These are phyloP conservation scores for Smithornis capensis DNA, from an alignment of 2,113 vertebrate species.

Conservation along the genomic window DNA sequence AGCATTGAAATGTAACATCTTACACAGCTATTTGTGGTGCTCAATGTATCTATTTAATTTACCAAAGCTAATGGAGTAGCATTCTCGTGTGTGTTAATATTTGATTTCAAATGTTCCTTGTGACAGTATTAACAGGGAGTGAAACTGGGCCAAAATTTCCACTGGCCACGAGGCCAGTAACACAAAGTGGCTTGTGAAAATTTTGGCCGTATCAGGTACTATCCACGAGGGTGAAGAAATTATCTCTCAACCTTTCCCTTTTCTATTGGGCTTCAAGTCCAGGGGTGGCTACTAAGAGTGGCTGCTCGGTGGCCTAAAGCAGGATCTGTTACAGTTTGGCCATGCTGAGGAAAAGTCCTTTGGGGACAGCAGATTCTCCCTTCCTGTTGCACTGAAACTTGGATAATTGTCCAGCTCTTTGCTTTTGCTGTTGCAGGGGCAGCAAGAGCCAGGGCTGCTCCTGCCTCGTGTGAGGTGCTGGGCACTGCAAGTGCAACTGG, in stretches of 20 bases:
- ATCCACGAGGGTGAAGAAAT: not conserved
- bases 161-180: constrained; percentile 17
- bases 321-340: not conserved
- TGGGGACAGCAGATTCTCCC: not conserved
- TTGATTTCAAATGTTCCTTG: constrained; percentile 7
- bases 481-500: not conserved
- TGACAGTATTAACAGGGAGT: constrained; percentile 59
- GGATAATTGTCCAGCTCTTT: not conserved
- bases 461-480: not conserved
- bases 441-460: not conserved
- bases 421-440: not conserved
- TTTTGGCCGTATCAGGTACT: constrained; percentile 34
- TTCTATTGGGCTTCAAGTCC: not conserved
- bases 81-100: not conserved
- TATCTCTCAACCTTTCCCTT: constrained; percentile 16
- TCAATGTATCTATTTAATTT: constrained; percentile 25
- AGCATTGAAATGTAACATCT: constrained; percentile 30
- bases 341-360: not conserved
- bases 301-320: not conserved
- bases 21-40: constrained; percentile 44
- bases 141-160: constrained; percentile 4
- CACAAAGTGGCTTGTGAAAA: constrained; percentile 50
- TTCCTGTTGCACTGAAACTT: not conserved
- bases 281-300: not conserved
- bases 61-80: constrained; percentile 17